phyloP scores from a whole-genome alignment of 2,888 invertebrate genomes.

The Serripes groenlandicus region DNA sequence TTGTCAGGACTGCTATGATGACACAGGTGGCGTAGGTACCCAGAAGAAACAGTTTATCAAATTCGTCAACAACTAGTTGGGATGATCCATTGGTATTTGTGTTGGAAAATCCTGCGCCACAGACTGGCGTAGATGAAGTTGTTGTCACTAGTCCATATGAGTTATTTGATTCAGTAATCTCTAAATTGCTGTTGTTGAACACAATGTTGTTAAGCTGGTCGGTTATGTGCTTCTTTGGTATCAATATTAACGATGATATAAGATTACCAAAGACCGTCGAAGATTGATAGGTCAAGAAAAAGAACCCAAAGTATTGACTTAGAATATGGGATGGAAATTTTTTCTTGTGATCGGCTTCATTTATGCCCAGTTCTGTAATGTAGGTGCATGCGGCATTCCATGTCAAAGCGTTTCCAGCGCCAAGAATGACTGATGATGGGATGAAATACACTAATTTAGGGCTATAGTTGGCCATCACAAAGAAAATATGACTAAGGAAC shows the following conservation, averaged over 20 bases:
- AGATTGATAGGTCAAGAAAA: slow-evolving; percentile 81
- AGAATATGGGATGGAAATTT: slow-evolving; percentile 75
- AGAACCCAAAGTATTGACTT: slow-evolving; percentile 83
- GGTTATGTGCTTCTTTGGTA: slow-evolving; percentile 16
- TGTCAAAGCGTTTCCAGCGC: slow-evolving; percentile 79
- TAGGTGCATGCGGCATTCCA: slow-evolving; percentile 85
- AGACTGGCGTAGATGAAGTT: slow-evolving; percentile 24
- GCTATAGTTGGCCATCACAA: slow-evolving; percentile 80
- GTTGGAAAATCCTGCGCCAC: slow-evolving; percentile 79
- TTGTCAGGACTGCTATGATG: slow-evolving; percentile 75
- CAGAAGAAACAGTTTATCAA: slow-evolving; percentile 77
- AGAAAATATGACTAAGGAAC: slow-evolving; percentile 76
- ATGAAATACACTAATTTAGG: slow-evolving; percentile 80
- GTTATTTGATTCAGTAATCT: not conserved
- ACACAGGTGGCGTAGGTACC: slow-evolving; percentile 78
- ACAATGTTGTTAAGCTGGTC: not conserved
- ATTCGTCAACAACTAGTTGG: slow-evolving; percentile 60
- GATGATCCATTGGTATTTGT: slow-evolving; percentile 58
- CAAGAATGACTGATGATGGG: slow-evolving; percentile 79
- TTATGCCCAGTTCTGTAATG: slow-evolving; percentile 80
- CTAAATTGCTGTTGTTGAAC: not conserved
- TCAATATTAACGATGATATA: slow-evolving; percentile 81
- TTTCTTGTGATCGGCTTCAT: slow-evolving; percentile 75
- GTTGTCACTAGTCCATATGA: not conserved
- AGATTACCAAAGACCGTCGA: slow-evolving; percentile 82